These are phyloP conservation scores for Catharus fuscescens DNA, from an alignment of 2,113 vertebrate species.

Conservation along the genomic window DNA sequence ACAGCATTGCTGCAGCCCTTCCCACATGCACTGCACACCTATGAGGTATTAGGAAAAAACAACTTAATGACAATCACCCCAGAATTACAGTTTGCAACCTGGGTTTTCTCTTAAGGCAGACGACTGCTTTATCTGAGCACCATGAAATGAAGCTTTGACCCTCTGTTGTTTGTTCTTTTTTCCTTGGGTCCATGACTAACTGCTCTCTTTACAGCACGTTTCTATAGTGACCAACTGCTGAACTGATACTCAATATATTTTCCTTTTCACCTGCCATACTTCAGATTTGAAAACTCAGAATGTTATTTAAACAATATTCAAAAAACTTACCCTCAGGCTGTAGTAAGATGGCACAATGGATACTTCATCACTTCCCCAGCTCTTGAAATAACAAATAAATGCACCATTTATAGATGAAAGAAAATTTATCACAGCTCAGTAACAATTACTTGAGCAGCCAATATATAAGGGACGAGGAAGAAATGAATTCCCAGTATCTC, in stretches of 20 bases:
- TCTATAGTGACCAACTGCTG: slow-evolving; percentile 17
- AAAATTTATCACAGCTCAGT: background rate
- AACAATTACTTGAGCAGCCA: background rate
- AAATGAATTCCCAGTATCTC: background rate
- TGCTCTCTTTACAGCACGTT: background rate
- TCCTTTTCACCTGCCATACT: background rate
- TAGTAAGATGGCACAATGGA: background rate
- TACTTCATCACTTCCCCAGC: background rate
- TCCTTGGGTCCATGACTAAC: background rate
- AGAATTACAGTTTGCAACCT: background rate
- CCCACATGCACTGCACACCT: background rate
- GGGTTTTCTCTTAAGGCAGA: background rate
- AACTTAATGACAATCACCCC: background rate
- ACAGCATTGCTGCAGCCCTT: background rate
- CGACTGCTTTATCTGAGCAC: background rate
- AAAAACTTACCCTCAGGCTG: background rate
- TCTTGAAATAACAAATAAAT: background rate
- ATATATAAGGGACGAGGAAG: background rate
- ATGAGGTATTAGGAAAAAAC: background rate
- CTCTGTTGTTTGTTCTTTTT: background rate
- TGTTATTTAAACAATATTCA: background rate
- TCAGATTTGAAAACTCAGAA: background rate
- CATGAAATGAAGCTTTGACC: background rate
- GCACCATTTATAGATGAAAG: background rate
- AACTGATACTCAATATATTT: background rate